A percentile compares a stretch with the other conserved stretches of the same genome.
These are phyloP conservation scores for Drosophila baimaii DNA, from an alignment of 1,140 invertebrate species.

Conservation along the genomic window DNA sequence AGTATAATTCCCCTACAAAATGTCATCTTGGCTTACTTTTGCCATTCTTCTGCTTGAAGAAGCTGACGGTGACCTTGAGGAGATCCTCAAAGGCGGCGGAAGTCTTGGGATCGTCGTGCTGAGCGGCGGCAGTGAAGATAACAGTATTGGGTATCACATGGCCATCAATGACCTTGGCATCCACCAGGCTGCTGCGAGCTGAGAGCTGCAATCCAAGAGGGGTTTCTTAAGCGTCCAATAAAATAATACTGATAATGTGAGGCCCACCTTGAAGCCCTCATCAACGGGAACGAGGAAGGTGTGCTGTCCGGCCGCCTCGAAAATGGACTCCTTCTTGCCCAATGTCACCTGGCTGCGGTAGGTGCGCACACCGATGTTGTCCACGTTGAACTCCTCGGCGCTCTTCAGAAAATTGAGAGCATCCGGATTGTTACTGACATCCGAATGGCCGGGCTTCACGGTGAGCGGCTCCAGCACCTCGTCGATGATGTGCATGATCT, in stretches of 20 bases:
- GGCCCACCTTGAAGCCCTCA: constrained; percentile 91
- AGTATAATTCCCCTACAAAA: not conserved
- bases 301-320: constrained; percentile 90
- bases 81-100: constrained; percentile 93
- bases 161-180: constrained; percentile 93
- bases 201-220: constrained; percentile 84
- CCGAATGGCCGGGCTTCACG: constrained; percentile 85
- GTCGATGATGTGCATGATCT: constrained; percentile 93
- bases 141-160: constrained; percentile 95
- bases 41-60: constrained; percentile 87
- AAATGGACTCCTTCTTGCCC: constrained; percentile 90
- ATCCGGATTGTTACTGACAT: constrained; percentile 90
- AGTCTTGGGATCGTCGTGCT: constrained; percentile 88
- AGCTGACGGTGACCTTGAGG: constrained; percentile 91
- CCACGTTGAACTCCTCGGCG: constrained; percentile 90
- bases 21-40: constrained; percentile 85
- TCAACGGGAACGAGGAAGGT: constrained; percentile 96
- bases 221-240: not conserved
- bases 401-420: constrained; percentile 91
- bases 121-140: constrained; percentile 92
- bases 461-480: constrained; percentile 91
- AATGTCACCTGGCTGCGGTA: constrained; percentile 90
- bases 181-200: constrained; percentile 86
- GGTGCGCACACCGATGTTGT: constrained; percentile 87
- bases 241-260: not conserved